Evolutionary conservation across 2,113 vertebrate species (phyloP), one percentile per base, ranked within the genome.

Genomic region (Centropristis striata): DNA sequence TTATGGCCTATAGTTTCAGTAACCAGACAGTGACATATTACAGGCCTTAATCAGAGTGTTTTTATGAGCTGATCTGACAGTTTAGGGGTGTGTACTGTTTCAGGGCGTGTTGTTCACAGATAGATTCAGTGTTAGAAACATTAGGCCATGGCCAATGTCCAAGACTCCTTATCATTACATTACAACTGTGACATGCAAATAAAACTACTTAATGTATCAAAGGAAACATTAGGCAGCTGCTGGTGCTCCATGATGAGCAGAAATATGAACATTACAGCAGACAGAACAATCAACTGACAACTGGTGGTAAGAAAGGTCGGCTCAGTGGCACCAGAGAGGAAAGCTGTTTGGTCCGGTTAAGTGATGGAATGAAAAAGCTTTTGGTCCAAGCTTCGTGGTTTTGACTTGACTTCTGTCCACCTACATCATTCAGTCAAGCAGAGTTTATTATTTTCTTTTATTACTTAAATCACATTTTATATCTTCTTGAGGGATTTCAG

Each of bases 11-110:
- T 46, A 55, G 70, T 74, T 86, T 58, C 37, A 78, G 15, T 58
- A 75, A 89, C 23, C 32, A 61, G 71, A 78, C 81, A 78, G 32
- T 69, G 72, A 85, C 66, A 77, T 44, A 75, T 71, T 61, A 53
- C 66, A 81, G 77, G 60, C 57, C 32, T 57, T 75, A 66, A 82
- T 65, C 79, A 64, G 75, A n/a, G 16, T 12, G 15, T 60, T 71
- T 66, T 75, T 70, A 68, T 2, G 21, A 25, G 46, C 60, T 16
- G 27, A 1, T 70, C 7, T 70, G 78, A 72, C 27, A 58, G 63
- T 28, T 75, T 14, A 39, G 4, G 39, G 59, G 51, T 20, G 51
- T 53, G n/a, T 27, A 18, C 51, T 5, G 14, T 57, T 74, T 77
- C 21, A 53, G 68, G 42, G 20, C 47, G 28, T 32, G 55, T 58